Conservation (phyloP, 2,797 vertebrate genomes). For the Aphelocoma californica region DNA sequence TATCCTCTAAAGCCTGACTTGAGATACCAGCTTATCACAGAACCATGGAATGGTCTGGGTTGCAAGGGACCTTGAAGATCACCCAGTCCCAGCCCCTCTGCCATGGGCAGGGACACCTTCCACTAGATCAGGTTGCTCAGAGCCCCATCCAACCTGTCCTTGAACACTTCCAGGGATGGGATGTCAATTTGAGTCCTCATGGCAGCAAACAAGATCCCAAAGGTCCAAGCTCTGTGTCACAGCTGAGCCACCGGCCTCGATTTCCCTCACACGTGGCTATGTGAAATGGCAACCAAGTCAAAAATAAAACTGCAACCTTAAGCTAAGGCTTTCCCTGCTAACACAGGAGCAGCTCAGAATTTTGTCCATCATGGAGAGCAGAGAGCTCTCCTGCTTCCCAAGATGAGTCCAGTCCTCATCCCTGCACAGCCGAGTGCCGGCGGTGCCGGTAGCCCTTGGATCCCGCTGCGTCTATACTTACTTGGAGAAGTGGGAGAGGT, state of each 20-base stretch:
- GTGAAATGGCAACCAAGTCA: neutral
- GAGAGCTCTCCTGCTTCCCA: neutral
- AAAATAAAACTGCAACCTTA: neutral
- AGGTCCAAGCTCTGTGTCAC: neutral
- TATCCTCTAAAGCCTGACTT: neutral
- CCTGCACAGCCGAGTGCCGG: neutral
- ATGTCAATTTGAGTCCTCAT: neutral
- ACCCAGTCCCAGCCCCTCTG: neutral
- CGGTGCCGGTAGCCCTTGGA: neutral
- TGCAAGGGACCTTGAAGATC: neutral
- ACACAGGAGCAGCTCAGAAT: neutral
- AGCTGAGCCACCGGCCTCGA: neutral
- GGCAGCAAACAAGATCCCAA: neutral
- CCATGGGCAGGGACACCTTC: neutral
- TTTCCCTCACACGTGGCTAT: neutral
- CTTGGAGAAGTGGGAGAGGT: conserved; percentile 95
- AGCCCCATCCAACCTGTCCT: neutral
- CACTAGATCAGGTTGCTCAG: neutral
- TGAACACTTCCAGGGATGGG: neutral
- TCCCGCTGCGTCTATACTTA: conserved; percentile 78
- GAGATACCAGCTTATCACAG: neutral
- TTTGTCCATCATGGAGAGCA: neutral
- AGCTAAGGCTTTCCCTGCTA: neutral
- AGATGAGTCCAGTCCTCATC: neutral
- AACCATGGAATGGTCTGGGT: neutral